These are phyloP conservation scores for Sebastes alutus DNA, from an alignment of 2,797 vertebrate genomes.

Conservation along the genomic window DNA sequence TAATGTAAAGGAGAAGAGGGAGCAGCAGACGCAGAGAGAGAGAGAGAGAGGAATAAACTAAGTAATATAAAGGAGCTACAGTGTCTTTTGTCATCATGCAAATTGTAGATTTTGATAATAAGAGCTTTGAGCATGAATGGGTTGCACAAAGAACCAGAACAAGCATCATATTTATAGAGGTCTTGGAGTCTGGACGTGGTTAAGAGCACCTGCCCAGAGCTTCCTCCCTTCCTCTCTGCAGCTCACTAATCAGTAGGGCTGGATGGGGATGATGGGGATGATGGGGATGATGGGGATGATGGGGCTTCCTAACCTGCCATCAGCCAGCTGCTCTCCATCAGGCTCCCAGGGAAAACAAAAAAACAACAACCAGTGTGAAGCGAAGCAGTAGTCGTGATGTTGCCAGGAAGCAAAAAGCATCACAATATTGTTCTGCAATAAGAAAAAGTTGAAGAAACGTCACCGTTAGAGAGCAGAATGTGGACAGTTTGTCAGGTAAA, in stretches of 20 bases:
- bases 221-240: constrained; percentile 25
- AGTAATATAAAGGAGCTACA: not conserved
- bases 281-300: constrained; percentile 33
- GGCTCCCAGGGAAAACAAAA: not conserved
- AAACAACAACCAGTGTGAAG: not conserved
- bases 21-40: not conserved
- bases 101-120: constrained; percentile 58
- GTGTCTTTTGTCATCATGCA: constrained; percentile 29
- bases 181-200: not conserved
- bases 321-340: constrained; percentile 67
- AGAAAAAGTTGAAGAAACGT: not conserved
- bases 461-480: not conserved
- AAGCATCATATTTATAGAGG: constrained; percentile 36
- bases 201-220: constrained; percentile 40
- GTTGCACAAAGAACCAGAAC: constrained; percentile 12
- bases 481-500: not conserved
- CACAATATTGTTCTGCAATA: not conserved
- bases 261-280: constrained; percentile 29
- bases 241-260: constrained; percentile 60
- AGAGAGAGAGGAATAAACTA: not conserved
- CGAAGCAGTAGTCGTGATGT: not conserved
- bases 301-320: constrained; percentile 57
- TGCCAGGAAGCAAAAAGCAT: not conserved
- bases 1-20: not conserved
- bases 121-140: constrained; percentile 31